A percentile compares a stretch with the other conserved stretches of the same genome.
Evolutionary conservation across 1,140 invertebrate genomes (phyloP).

Genomic region (Dryas iulia): DNA sequence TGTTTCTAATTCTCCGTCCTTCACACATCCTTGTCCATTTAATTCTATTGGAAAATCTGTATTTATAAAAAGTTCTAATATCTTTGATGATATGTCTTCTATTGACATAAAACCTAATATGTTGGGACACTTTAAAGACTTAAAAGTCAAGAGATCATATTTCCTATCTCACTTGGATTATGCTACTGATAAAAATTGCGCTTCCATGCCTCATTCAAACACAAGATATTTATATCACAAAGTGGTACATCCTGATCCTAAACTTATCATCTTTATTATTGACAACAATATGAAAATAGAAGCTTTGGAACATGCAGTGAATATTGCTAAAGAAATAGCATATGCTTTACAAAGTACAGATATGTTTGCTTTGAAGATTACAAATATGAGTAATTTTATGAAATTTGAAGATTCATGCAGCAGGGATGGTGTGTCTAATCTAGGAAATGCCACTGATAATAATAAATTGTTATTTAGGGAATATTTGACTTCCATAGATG

Average conservation of each 20-base stretch:
- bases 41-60: slow-evolving; percentile 74
- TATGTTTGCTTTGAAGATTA: slow-evolving; percentile 64
- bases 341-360: slow-evolving; percentile 64
- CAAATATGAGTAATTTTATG: slow-evolving; percentile 65
- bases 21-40: slow-evolving; percentile 75
- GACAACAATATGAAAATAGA: slow-evolving; percentile 62
- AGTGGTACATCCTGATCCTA: slow-evolving; percentile 68
- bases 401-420: slow-evolving; percentile 72
- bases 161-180: slow-evolving; percentile 73
- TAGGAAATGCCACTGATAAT: slow-evolving; percentile 71
- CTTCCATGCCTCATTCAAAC: slow-evolving; percentile 64
- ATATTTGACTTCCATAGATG: slow-evolving; percentile 57
- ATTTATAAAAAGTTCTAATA: slow-evolving; percentile 63
- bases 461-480: slow-evolving; percentile 68
- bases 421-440: slow-evolving; percentile 55
- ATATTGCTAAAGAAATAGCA: slow-evolving; percentile 63
- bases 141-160: slow-evolving; percentile 77
- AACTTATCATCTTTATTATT: slow-evolving; percentile 68
- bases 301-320: slow-evolving; percentile 63
- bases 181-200: slow-evolving; percentile 73
- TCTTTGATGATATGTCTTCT: slow-evolving; percentile 51
- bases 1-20: slow-evolving; percentile 63
- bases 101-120: slow-evolving; percentile 57
- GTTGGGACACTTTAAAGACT: slow-evolving; percentile 65
- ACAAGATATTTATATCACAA: slow-evolving; percentile 72